Percentiles rank a stretch among this genome's conserved stretches.
phyloP scores from a whole-genome alignment of 2,113 vertebrate species.

The Planiliza haematocheilus region DNA sequence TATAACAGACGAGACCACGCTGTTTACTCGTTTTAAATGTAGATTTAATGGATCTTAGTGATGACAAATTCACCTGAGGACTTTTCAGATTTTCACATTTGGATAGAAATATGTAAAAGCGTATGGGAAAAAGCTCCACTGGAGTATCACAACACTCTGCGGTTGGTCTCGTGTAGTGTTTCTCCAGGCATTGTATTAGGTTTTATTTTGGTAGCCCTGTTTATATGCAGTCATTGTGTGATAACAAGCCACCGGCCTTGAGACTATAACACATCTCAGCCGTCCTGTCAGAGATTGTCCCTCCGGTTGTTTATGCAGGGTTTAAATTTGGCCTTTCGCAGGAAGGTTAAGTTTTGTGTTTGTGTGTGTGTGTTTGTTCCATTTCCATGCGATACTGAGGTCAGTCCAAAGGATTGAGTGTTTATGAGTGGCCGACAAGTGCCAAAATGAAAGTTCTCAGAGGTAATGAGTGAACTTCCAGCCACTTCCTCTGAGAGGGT shows the following conservation, averaged over 20 bases:
- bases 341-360: conserved; percentile 59
- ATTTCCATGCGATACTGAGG: conserved; percentile 42
- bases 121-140: neutral
- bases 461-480: conserved; percentile 40
- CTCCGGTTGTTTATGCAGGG: conserved; percentile 57
- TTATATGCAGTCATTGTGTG: conserved; percentile 63
- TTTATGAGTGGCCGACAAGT: conserved; percentile 45
- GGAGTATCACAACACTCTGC: conserved; percentile 25
- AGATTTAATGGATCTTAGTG: too few species aligned
- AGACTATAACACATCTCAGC: conserved; percentile 60
- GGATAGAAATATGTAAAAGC: neutral
- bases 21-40: too few species aligned
- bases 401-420: conserved; percentile 30
- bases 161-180: conserved; percentile 45
- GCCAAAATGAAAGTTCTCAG: conserved; percentile 56
- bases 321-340: conserved; percentile 68
- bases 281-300: conserved; percentile 51
- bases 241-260: conserved; percentile 67
- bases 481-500: conserved; percentile 60
- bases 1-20: too few species aligned
- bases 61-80: too few species aligned
- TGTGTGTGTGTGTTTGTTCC: conserved; percentile 34
- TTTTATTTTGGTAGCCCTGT: conserved; percentile 67
- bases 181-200: conserved; percentile 45
- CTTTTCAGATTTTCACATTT: neutral